These are phyloP conservation scores for Fragum whitleyi DNA, from an alignment of 2,888 invertebrate genomes.

Conservation along the genomic window DNA sequence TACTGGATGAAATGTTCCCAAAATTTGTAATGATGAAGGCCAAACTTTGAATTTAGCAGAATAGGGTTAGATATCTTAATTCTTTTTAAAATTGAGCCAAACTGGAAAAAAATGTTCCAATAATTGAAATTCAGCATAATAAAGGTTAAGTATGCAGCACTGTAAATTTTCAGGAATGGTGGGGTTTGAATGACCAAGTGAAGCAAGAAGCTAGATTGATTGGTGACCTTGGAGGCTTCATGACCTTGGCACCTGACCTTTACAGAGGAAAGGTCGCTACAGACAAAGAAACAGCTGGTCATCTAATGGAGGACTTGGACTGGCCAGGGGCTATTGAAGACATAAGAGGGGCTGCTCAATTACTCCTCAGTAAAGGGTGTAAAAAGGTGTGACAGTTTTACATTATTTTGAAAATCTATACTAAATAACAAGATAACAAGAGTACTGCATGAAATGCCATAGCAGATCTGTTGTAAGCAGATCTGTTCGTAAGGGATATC, in stretches of 20 bases:
- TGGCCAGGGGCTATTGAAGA: constrained; percentile 81
- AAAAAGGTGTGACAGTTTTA: constrained; percentile 69
- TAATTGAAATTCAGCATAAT: too few relatives aligned
- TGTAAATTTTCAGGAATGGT: constrained; percentile 76
- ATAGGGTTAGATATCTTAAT: too few relatives aligned
- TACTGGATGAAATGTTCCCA: too few relatives aligned
- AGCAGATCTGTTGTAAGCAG: not conserved
- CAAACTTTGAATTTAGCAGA: too few relatives aligned
- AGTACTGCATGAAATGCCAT: not conserved
- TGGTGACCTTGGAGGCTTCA: constrained; percentile 67
- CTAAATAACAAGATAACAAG: not conserved
- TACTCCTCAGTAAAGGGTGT: constrained; percentile 73
- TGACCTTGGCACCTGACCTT: constrained; percentile 79
- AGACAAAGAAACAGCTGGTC: constrained; percentile 79
- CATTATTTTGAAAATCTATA: not conserved
- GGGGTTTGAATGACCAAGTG: constrained; percentile 81
- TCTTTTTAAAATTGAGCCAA: too few relatives aligned
- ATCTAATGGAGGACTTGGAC: constrained; percentile 78
- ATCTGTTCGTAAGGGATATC: too few relatives aligned
- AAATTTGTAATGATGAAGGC: too few relatives aligned
- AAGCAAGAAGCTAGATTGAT: constrained; percentile 70
- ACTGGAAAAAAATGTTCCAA: too few relatives aligned
- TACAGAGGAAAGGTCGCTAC: constrained; percentile 79
- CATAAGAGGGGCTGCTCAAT: constrained; percentile 76
- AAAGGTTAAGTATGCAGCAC: not conserved